phyloP scores from a whole-genome alignment of 2,797 vertebrate genomes.

The Sebastes matsubarae region DNA sequence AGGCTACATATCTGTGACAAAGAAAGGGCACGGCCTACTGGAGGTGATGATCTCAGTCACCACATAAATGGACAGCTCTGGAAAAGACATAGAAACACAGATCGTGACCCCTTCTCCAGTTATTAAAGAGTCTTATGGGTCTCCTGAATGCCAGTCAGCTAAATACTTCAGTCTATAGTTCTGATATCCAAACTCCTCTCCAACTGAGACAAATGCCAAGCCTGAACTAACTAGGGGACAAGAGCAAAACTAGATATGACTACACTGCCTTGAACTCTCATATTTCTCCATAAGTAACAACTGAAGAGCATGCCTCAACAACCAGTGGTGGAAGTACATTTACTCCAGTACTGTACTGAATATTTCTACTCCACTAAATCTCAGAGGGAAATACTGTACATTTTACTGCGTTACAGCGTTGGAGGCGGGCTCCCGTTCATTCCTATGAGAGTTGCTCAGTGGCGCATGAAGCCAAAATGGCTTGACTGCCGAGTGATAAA shows the following conservation, averaged over 20 bases:
- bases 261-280: background rate
- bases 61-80: slow-evolving; percentile 39
- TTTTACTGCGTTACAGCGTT: no score
- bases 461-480: no score
- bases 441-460: no score
- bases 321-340: background rate
- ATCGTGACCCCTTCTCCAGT: slow-evolving; percentile 14
- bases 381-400: no score
- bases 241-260: slow-evolving; percentile 6
- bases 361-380: no score
- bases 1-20: slow-evolving; percentile 44
- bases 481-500: no score
- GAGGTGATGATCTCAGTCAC: slow-evolving; percentile 56
- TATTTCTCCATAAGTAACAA: slow-evolving; percentile 11
- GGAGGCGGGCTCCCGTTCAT: no score
- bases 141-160: slow-evolving; percentile 21
- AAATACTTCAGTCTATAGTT: slow-evolving; percentile 15
- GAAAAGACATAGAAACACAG: slow-evolving; percentile 42
- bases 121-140: slow-evolving; percentile 29
- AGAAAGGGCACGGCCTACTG: slow-evolving; percentile 25
- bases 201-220: slow-evolving; percentile 9
- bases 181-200: background rate
- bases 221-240: background rate
- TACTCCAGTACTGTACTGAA: no score
- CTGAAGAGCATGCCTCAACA: slow-evolving; percentile 29